Evolutionary conservation across 1,140 invertebrate species (phyloP).

Genomic region (Brachionus angularis): DNA sequence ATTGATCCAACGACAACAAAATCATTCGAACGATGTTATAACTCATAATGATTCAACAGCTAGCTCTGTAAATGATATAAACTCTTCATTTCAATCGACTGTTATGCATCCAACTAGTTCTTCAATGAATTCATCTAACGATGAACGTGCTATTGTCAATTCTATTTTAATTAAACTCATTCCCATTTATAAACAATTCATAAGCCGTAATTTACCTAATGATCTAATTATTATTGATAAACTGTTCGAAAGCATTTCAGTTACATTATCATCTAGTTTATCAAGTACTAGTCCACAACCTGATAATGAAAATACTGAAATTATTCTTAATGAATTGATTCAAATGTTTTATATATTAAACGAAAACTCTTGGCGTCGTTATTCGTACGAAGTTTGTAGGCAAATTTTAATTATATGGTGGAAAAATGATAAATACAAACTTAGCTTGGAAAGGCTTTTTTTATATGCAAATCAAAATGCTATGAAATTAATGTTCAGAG

Average conservation of each 20-base stretch:
- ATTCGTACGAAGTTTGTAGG: constrained; percentile 36
- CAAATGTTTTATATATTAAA: constrained; percentile 43
- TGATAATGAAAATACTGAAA: constrained; percentile 14
- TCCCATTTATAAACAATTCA: constrained; percentile 42
- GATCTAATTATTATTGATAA: constrained; percentile 41
- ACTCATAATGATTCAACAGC: constrained; percentile 18
- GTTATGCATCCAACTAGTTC: too few relatives aligned
- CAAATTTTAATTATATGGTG: constrained; percentile 43
- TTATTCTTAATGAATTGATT: constrained; percentile 26
- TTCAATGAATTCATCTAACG: constrained; percentile 13
- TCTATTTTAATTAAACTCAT: constrained; percentile 40
- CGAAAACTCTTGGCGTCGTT: constrained; percentile 35
- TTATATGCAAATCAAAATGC: constrained; percentile 9
- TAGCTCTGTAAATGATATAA: constrained; percentile 18
- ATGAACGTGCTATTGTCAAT: constrained; percentile 31
- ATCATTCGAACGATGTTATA: constrained; percentile 18
- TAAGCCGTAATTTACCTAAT: constrained; percentile 26
- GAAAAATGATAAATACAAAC: constrained; percentile 34
- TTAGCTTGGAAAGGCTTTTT: constrained; percentile 6
- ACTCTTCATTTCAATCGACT: constrained; percentile 27
- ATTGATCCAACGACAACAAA: constrained; percentile 32
- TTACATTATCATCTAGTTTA: constrained; percentile 35
- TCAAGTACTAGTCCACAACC: constrained; percentile 3
- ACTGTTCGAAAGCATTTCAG: constrained; percentile 39
- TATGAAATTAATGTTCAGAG: constrained; percentile 33